phyloP scores from a whole-genome alignment of 2,797 vertebrate species.

The Phoebastria nigripes region DNA sequence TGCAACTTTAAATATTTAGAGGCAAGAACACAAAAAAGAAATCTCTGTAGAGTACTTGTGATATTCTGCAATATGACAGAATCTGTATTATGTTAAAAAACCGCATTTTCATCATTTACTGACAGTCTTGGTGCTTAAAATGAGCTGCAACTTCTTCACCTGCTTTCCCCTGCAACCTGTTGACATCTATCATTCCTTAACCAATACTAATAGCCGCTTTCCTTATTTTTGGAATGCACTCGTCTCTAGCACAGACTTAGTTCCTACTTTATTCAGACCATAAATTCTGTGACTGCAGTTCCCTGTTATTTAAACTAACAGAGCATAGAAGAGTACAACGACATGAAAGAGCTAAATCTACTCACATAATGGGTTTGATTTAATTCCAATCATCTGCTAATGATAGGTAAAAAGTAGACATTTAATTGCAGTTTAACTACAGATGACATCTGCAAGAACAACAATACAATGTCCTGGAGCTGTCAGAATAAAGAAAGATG shows the following conservation, averaged over 20 bases:
- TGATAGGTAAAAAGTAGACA: background rate
- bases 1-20: background rate
- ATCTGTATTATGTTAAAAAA: background rate
- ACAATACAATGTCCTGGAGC: background rate
- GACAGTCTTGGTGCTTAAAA: background rate
- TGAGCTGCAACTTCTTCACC: background rate
- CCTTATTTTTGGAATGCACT: background rate
- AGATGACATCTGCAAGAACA: background rate
- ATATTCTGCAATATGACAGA: background rate
- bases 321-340: background rate
- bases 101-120: background rate
- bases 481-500: background rate
- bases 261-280: background rate
- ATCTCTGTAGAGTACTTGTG: background rate
- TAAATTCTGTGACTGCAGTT: background rate
- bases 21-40: background rate
- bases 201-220: background rate
- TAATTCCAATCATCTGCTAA: background rate
- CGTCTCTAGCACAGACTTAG: background rate
- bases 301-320: background rate
- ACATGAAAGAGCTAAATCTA: background rate
- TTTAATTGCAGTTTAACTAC: background rate
- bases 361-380: background rate
- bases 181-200: background rate
- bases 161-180: background rate